Evolutionary conservation across 2,797 vertebrate species (phyloP), one percentile per base, ranked within the genome.

Genomic region (Neomorphus geoffroyi): DNA sequence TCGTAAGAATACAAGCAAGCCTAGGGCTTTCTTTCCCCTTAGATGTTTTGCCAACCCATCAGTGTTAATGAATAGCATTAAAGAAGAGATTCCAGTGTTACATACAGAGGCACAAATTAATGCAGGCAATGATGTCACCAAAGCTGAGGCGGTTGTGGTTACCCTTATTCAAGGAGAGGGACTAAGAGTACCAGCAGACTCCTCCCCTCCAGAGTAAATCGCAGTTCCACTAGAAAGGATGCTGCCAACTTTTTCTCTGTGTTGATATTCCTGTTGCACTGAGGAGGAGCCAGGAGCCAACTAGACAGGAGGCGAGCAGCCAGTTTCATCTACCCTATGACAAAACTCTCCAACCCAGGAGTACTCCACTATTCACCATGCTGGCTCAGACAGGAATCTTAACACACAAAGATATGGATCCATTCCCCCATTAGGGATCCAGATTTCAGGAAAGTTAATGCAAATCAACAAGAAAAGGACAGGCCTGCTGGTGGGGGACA

Each of bases 341-440:
- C n/a, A 61, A 90, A 79, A 69, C 2, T 51, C 62, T 73, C 30
- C 62, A 33, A 13, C 24, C 6, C 37, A 86, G 54, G 50, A 72
- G 9, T 7, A 15, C 28, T 79, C 50, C 1, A 1, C 27, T 46
- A 33, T 33, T 53, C 43, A 50, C 43, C 27, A 32, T 0, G 1
- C 28, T 28, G 24, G 12, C 53, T 71, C 74, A 82, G 51, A 39
- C 58, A 93, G 72, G 85, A 93, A 80, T 22, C 21, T 58, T 6
- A 94, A 62, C 45, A 61, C 22, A 72, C 19, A 41, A 21, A 8
- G 80, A 39, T 32, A 67, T 1, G 9, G 26, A 30, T 80, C 21
- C 5, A 2, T 53, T 41, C 28, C 35, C 33, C 62, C 85, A 71
- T 67, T 37, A 73, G n/a, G 73, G 18, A 65, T 18, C 4, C 66